Evolutionary conservation across 2,888 invertebrate genomes (phyloP).

Genomic region (Synanthedon formicaeformis): DNA sequence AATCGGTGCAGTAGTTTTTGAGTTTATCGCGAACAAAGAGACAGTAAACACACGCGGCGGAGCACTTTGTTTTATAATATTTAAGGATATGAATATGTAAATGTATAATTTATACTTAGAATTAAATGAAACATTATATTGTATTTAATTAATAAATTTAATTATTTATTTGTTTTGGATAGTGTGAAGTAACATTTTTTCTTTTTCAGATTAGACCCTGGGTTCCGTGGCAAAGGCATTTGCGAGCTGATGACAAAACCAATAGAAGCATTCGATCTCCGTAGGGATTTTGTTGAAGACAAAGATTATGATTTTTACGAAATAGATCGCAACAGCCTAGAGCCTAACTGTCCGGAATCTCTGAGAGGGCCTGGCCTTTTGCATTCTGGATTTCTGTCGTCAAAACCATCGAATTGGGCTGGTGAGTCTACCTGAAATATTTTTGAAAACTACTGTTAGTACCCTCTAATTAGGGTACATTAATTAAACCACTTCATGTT

Average conservation of each 20-base stretch:
- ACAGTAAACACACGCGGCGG: too few relatives aligned
- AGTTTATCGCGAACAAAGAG: too few relatives aligned
- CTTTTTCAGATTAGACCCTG: constrained; percentile 73
- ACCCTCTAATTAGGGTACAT: too few relatives aligned
- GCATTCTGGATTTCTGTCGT: constrained; percentile 57
- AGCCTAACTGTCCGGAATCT: constrained; percentile 68
- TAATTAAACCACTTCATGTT: too few relatives aligned
- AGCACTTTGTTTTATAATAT: too few relatives aligned
- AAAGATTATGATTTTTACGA: constrained; percentile 85
- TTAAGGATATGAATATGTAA: too few relatives aligned
- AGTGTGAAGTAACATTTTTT: neutral
- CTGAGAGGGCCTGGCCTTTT: constrained; percentile 46
- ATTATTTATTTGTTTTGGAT: too few relatives aligned
- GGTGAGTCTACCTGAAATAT: constrained; percentile 5
- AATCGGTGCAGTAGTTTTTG: too few relatives aligned
- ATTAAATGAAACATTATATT: too few relatives aligned
- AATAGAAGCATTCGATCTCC: constrained; percentile 75
- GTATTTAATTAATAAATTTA: too few relatives aligned
- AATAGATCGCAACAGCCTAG: constrained; percentile 77
- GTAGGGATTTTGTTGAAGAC: constrained; percentile 73
- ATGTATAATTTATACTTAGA: too few relatives aligned
- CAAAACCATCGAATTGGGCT: constrained; percentile 34
- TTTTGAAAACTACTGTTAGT: too few relatives aligned
- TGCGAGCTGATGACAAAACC: constrained; percentile 83
- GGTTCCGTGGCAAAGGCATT: constrained; percentile 78